Percentiles rank a stretch among this genome's conserved stretches.
phyloP scores from a whole-genome alignment of 2,888 invertebrate species.

The Rhamphomyia laevipes region DNA sequence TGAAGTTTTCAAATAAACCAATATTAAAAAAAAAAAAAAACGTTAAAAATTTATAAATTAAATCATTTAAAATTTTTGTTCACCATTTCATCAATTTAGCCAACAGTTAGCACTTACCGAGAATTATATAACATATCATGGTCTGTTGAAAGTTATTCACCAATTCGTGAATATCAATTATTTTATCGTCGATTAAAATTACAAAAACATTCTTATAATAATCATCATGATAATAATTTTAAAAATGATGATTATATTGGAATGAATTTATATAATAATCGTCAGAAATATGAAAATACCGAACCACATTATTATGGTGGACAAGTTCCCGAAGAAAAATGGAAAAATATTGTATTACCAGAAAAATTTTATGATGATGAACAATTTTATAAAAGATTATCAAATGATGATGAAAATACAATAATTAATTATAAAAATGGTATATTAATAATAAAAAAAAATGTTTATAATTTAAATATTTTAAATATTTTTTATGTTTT shows the following conservation, averaged over 20 bases:
- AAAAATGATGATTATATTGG: not conserved
- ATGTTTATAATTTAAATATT: no score
- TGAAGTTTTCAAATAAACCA: no score
- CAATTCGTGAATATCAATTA: conserved; percentile 41
- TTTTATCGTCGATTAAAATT: conserved; percentile 35
- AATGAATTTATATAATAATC: not conserved
- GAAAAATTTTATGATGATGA: conserved; percentile 8
- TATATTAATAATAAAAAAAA: no score
- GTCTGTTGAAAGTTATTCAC: conserved; percentile 43
- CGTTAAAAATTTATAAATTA: no score
- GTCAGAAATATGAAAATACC: not conserved
- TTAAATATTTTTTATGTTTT: not conserved
- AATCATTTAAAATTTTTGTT: not conserved
- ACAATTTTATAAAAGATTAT: conserved; percentile 3
- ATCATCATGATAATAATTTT: conserved; percentile 3
- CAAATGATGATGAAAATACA: no score
- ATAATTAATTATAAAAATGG: not conserved
- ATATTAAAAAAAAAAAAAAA: no score
- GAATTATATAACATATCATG: conserved; percentile 42
- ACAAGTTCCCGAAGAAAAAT: conserved; percentile 8
- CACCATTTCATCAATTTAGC: conserved; percentile 14
- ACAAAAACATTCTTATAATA: not conserved
- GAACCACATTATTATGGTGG: not conserved
- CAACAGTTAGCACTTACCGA: conserved; percentile 37
- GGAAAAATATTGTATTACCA: conserved; percentile 18